Evolutionary conservation across 2,888 invertebrate species (phyloP).

Genomic region (Chymomyza amoena): DNA sequence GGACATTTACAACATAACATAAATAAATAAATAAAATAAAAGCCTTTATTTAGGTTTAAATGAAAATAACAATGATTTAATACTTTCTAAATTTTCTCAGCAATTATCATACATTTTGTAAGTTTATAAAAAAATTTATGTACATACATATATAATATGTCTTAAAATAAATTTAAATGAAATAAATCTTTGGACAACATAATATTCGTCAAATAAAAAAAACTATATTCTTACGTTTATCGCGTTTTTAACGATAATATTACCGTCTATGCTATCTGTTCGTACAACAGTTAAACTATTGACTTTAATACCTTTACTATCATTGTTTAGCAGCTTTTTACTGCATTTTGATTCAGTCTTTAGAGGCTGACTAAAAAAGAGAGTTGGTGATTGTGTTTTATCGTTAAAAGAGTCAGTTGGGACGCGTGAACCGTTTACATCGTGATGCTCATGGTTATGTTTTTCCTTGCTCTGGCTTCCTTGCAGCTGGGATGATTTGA

Average conservation of each 20-base stretch:
- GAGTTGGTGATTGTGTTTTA: conserved; percentile 5
- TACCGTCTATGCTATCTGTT: conserved; percentile 62
- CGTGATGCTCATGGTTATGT: neutral
- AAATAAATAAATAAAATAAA: too few species aligned
- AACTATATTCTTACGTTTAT: conserved; percentile 68
- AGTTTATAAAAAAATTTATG: too few species aligned
- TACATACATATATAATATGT: too few species aligned
- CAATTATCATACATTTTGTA: too few species aligned
- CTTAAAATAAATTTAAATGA: too few species aligned
- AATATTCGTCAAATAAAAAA: neutral
- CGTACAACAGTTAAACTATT: conserved; percentile 62
- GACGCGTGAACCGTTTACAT: conserved; percentile 20
- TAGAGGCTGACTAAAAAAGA: neutral
- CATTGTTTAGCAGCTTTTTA: conserved; percentile 12
- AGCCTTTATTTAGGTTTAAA: too few species aligned
- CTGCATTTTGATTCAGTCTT: neutral
- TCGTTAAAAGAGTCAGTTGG: neutral
- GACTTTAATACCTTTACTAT: conserved; percentile 48
- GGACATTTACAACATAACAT: too few species aligned
- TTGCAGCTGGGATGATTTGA: conserved; percentile 60
- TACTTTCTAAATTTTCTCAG: too few species aligned
- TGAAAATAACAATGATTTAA: too few species aligned
- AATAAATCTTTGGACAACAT: neutral
- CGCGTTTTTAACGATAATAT: conserved; percentile 71
- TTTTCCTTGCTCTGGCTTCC: conserved; percentile 26